Percentiles rank a stretch among this genome's conserved stretches.
Conservation (phyloP, 2,797 vertebrate genomes). For the Acrossocheilus fasciatus region DNA sequence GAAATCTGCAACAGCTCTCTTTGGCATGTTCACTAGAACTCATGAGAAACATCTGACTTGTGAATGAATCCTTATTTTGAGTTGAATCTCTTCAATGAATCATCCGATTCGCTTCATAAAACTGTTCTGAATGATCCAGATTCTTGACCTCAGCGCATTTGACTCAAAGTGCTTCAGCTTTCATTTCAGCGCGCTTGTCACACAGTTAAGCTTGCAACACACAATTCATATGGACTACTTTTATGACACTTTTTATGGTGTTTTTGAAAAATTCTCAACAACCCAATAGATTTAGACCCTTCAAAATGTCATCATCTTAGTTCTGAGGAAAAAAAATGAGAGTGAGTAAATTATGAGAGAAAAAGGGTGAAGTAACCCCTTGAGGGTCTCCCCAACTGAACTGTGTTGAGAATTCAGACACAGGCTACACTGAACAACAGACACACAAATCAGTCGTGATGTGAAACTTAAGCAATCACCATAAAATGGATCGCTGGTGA, state of each 20-base stretch:
- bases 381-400: not conserved
- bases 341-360: constrained; percentile 5
- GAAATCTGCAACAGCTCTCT: not conserved
- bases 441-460: constrained; percentile 43
- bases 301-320: not conserved
- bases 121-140: not conserved
- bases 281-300: not conserved
- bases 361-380: constrained; percentile 5
- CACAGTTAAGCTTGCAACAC: not conserved
- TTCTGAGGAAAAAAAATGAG: not conserved
- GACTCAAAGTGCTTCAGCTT: not conserved
- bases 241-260: not conserved
- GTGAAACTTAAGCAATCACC: constrained; percentile 45
- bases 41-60: not conserved
- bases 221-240: not conserved
- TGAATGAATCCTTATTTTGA: not conserved
- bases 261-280: constrained; percentile 5
- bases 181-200: not conserved
- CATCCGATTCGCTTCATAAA: not conserved
- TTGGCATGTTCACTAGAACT: not conserved
- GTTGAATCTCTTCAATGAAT: not conserved
- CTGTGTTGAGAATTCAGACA: constrained; percentile 7
- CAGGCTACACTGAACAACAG: constrained; percentile 9
- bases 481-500: constrained; percentile 43
- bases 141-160: not conserved